Evolutionary conservation across 2,888 invertebrate genomes (phyloP), one percentile per base, ranked within the genome.

Genomic region (Himalopsyche japonica): DNA sequence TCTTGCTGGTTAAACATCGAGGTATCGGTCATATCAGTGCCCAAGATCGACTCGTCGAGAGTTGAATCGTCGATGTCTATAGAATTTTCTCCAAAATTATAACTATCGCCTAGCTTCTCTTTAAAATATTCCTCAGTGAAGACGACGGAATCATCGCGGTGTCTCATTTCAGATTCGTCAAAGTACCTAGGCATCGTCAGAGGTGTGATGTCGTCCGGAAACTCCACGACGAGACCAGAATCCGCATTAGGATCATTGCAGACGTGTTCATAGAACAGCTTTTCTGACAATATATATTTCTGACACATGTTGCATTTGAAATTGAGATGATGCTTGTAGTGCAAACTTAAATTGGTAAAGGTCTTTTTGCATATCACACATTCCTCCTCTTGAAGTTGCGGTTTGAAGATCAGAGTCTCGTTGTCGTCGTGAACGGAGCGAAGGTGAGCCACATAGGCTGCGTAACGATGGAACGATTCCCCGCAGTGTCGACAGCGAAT

Each of bases 281-380:
- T 90, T 20, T 89, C 89, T 0, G 92, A 92, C 0, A 90, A 90
- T 86, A 92, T 91, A 87, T 92, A 92, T 86, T 92, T 92, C 57
- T 82, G 87, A 87, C 93, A 93, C 24, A 88, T 89, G 82, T 91
- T 92, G 86, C 94, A 93, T 83, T 92, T 92, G 88, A 94, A 93
- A 87, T 92, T 90, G 79, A 93, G 88, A 87, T 94, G 94, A 78
- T 94, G 94, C 27, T 94, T 92, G 86, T 93, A 93, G 86, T 94
- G 93, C 88, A 94, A 93, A 89, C 94, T 94, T 85, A 94, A 90
- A 86, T 93, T 93, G 0, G 93, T 93, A 88, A 94, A 94, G 0
- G 91, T 90, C 43, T 91, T 93, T 18, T 93, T 92, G 88, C 94
- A 94, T 5, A 94, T 91, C 76, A 93, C 93, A 88, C 94, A 94